phyloP scores from a whole-genome alignment of 2,888 invertebrate genomes.

The Anticlea derivata region DNA sequence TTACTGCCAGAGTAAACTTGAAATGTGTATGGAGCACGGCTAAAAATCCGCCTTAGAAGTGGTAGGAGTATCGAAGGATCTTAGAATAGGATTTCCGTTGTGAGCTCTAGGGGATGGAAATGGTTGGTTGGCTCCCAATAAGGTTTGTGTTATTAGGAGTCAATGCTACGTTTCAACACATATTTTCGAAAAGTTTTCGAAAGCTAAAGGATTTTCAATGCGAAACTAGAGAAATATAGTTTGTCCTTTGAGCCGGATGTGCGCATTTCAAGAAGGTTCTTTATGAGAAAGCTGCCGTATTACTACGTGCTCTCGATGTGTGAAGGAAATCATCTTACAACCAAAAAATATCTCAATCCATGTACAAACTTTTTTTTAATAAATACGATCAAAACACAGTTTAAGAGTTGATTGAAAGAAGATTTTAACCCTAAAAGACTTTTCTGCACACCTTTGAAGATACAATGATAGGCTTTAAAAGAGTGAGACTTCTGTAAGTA shows the following conservation, averaged over 20 bases:
- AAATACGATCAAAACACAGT: too few species aligned
- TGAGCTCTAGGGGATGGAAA: constrained; percentile 31
- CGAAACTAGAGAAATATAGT: constrained; percentile 4
- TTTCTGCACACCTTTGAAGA: too few species aligned
- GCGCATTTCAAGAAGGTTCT: neutral
- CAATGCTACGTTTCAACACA: constrained; percentile 15
- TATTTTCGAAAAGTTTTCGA: constrained; percentile 16
- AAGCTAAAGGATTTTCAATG: constrained; percentile 4
- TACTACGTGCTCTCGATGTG: neutral
- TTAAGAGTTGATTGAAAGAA: too few species aligned
- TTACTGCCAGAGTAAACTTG: constrained; percentile 51
- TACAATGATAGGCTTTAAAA: too few species aligned
- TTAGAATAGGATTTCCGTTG: constrained; percentile 33
- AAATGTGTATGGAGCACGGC: constrained; percentile 48
- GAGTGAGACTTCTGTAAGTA: too few species aligned
- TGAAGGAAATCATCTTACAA: too few species aligned
- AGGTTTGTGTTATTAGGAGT: constrained; percentile 24
- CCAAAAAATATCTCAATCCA: too few species aligned
- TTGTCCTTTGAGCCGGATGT: neutral
- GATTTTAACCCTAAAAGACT: too few species aligned
- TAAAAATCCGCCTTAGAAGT: constrained; percentile 35
- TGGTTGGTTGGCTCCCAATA: constrained; percentile 25
- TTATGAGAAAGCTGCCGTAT: neutral
- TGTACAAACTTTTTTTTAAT: too few species aligned
- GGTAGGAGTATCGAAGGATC: constrained; percentile 29